Base-by-base conservation (phyloP, 2,888 invertebrate species). In the Idaea biselata region DNA sequence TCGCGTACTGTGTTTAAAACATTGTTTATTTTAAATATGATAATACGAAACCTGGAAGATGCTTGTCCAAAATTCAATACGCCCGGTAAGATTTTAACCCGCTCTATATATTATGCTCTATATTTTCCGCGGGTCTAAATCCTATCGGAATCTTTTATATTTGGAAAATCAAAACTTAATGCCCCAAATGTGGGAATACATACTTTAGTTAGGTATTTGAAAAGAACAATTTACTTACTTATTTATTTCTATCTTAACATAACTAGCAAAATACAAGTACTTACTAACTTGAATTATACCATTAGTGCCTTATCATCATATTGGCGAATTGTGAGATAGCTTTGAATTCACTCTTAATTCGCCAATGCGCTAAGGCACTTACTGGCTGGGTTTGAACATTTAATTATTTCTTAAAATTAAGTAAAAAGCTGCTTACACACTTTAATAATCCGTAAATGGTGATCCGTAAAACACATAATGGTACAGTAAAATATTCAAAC, bases 191-290 rank as follows among this genome's bases (percentile, higher is more conserved):
- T 14, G 44, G 14, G 14, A 44, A 44, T 44, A 8, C 8, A 44
- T 3, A 25, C 25, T 25, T 44, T 7, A 8, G 44, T 44, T 14
- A 44, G 11, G 44, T 44, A 11, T 44, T 44, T 44, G 44, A 44
- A 14, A 14, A 44, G 14, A 14, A 14, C 5, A 11, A 2, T 44
- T 44, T 44, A 14, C 14, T 44, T 11, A 0, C 14, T 44, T 44
- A 44, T 11, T 44, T 44, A 44, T 8, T 44, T 8, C 11, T 14
- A 14, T 44, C 44, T 44, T 44, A 44, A 44, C 44, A 44, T 58
- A 58, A 44, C 16, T 62, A 18, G 17, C 17, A 58, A 58, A 55
- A 55, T 63, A 55, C 58, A 54, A 44, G 44, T 44, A 44, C 14
- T 8, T 44, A 44, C 44, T 44, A 14, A 44, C 5, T 25, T 44